Percentiles rank a stretch among this genome's conserved stretches.
Conservation (phyloP, 2,888 invertebrate genomes). For the Caenorhabditis sp. region DNA sequence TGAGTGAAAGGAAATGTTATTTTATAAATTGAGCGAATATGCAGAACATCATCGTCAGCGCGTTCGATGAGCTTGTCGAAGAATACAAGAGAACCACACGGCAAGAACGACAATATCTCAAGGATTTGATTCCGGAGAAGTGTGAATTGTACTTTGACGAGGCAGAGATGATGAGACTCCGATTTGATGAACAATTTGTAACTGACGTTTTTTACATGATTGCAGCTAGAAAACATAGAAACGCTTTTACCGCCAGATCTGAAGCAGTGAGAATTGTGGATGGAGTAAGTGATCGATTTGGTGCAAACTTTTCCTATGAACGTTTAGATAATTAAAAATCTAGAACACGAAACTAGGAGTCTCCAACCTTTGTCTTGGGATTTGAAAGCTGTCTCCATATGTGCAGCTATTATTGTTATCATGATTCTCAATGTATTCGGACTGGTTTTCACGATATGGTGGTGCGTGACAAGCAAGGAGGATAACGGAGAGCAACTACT, state of each 20-base stretch:
- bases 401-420: constrained; percentile 22
- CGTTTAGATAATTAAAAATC: not conserved
- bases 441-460: constrained; percentile 42
- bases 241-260: not conserved
- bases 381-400: not conserved
- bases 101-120: not conserved
- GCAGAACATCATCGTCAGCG: constrained; percentile 16
- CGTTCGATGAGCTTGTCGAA: constrained; percentile 14
- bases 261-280: constrained; percentile 15
- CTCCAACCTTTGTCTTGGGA: constrained; percentile 16
- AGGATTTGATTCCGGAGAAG: constrained; percentile 3
- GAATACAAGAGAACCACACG: constrained; percentile 10
- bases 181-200: constrained; percentile 22
- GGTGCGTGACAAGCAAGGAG: constrained; percentile 41
- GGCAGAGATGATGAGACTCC: constrained; percentile 6
- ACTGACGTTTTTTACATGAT: constrained; percentile 31
- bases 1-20: not conserved
- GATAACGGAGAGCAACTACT: constrained; percentile 5
- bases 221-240: constrained; percentile 4
- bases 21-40: not conserved
- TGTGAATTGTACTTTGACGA: constrained; percentile 18
- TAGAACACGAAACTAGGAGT: not conserved
- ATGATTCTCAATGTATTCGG: constrained; percentile 51
- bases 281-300: not conserved
- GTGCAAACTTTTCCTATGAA: not conserved